Conservation (phyloP, 1,140 invertebrate species). For the Habropoda laboriosa region DNA sequence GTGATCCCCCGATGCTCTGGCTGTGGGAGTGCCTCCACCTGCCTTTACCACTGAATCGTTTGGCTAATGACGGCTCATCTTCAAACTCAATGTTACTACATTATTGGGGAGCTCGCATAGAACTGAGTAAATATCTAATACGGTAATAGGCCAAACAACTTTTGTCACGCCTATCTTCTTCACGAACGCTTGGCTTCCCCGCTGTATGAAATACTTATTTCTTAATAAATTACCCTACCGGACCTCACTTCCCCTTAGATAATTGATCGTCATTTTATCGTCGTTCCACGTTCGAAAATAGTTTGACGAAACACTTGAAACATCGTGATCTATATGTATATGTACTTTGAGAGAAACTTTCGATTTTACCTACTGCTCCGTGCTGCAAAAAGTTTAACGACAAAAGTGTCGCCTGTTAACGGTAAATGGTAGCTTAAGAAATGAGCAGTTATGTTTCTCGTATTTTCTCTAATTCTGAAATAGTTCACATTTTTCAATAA, state of each 20-base stretch:
- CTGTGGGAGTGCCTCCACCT: slow-evolving; percentile 70
- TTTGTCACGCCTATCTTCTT: neutral
- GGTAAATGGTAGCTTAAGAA: no score
- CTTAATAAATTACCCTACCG: neutral
- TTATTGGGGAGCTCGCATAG: slow-evolving; percentile 9
- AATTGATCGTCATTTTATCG: neutral
- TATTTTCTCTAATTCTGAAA: no score
- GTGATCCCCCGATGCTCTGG: slow-evolving; percentile 56
- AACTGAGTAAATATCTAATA: slow-evolving; percentile 28
- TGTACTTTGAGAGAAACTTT: no score
- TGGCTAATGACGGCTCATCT: slow-evolving; percentile 61
- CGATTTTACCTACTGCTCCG: no score
- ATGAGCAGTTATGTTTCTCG: no score
- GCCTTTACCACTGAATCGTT: slow-evolving; percentile 53
- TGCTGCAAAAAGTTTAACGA: no score
- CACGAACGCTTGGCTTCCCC: no score
- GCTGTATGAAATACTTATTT: neutral
- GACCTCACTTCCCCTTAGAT: neutral
- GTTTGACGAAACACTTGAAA: no score
- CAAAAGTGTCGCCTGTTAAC: no score
- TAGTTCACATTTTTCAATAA: no score
- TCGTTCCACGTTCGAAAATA: no score
- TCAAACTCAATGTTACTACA: slow-evolving; percentile 16
- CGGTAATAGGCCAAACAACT: neutral
- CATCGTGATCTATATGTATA: no score